Base-by-base conservation (phyloP, 2,797 vertebrate species). In the Botia kubotai region DNA sequence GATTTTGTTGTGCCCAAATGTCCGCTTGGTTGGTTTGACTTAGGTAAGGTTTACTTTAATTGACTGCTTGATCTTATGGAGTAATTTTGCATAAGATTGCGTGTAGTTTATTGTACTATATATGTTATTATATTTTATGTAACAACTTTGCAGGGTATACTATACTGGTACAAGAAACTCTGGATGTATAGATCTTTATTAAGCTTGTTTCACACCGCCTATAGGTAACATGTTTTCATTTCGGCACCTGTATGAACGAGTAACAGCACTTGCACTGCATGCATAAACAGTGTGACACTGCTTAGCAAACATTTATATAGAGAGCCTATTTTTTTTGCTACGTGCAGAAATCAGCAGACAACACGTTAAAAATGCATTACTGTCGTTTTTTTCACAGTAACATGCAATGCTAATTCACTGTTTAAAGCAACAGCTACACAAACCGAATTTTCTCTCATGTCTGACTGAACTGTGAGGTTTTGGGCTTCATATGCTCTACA, bases 1-100 rank as follows among this genome's bases (percentile, higher is more conserved):
- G 48, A 66, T 55, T 76, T 53, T 67, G 74, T 77, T 57, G 33
- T 77, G 57, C 39, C 21, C 36, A 23, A 1, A 57, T 19, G 55
- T 19, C 16, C 26, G 16, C 29, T 65, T 16, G 26, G 13, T 55
- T 43, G 11, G 26, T 75, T 36, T 75, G 16, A 21, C 23, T 26
- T 1, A 26, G 23, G 23, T 26, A 58, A 46, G 6, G 36, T 50
- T 50, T 33, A 21, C 21, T 39, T 76, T 33, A 26, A 16, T 67
- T 76, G 65, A 58, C 14, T 57, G 50, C 33, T 26, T 52, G 11
- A 23, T 6, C 33, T 74, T 19, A 60, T 26, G 57, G 12, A 2
- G 63, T 77, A 50, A 67, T 16, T 77, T 76, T 26, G 23, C 39
- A 5, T 48, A 21, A 19, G 33, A 73, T 19, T 58, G 36, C 52